A percentile compares a stretch with the other conserved stretches of the same genome.
These are phyloP conservation scores for Syngnathus acus DNA, from an alignment of 2,797 vertebrate species.

Conservation along the genomic window DNA sequence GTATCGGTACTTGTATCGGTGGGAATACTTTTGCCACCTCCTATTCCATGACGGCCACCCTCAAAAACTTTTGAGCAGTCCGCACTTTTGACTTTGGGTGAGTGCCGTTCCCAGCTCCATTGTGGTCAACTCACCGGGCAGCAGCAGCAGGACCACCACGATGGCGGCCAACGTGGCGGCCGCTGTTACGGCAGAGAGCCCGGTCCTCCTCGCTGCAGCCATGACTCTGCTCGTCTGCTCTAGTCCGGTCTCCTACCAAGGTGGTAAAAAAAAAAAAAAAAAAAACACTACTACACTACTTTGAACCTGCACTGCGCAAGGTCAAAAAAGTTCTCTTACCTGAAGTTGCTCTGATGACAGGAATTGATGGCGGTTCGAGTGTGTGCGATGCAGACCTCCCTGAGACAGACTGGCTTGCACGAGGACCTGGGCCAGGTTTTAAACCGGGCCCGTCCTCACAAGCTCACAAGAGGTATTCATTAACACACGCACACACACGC, in stretches of 20 bases:
- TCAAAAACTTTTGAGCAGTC: not conserved
- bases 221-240: constrained; percentile 36
- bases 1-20: not conserved
- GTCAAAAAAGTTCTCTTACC: constrained; percentile 34
- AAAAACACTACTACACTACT: not conserved
- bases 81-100: not conserved
- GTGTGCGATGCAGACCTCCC: constrained; percentile 5
- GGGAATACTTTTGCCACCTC: not conserved
- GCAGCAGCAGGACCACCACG: constrained; percentile 29
- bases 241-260: constrained; percentile 22
- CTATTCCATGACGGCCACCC: not conserved
- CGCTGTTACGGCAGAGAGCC: constrained; percentile 34
- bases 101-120: not conserved
- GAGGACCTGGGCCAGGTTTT: constrained; percentile 40
- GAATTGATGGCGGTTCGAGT: constrained; percentile 13
- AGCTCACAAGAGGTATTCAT: constrained; percentile 32
- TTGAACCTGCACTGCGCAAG: not conserved
- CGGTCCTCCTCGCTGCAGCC: constrained; percentile 36
- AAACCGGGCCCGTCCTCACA: constrained; percentile 37
- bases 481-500: constrained; percentile 10
- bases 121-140: constrained; percentile 57
- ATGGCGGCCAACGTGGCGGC: constrained; percentile 41
- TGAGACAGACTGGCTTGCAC: constrained; percentile 40
- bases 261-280: not conserved
- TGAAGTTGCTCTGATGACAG: constrained; percentile 17